These are phyloP conservation scores for Gryllus bimaculatus DNA, from an alignment of 1,140 invertebrate species.

Conservation along the genomic window DNA sequence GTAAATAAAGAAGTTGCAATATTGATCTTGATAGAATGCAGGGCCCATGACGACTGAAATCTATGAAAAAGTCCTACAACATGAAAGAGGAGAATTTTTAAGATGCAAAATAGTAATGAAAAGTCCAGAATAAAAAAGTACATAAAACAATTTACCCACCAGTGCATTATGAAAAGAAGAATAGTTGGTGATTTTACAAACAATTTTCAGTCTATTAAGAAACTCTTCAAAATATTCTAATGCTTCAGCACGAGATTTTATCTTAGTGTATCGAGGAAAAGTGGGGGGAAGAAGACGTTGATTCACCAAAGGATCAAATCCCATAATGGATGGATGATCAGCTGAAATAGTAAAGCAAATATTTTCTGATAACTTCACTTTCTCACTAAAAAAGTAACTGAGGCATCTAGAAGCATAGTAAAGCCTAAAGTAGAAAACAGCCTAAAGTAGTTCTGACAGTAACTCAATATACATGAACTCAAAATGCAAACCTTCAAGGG, in stretches of 20 bases:
- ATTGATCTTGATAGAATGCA: constrained; percentile 92
- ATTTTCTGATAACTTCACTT: neutral
- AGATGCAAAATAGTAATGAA: neutral
- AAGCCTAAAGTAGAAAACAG: no score
- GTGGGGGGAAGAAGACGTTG: constrained; percentile 90
- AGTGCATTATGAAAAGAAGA: constrained; percentile 72
- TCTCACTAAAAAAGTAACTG: no score
- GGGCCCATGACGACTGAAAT: constrained; percentile 78
- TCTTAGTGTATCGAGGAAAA: constrained; percentile 94
- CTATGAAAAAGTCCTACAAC: constrained; percentile 84
- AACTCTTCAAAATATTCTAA: constrained; percentile 77
- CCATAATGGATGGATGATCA: constrained; percentile 51
- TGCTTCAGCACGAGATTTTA: constrained; percentile 73
- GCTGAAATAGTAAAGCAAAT: constrained; percentile 34
- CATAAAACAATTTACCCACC: constrained; percentile 41
- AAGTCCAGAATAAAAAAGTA: neutral
- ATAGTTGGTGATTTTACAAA: constrained; percentile 71
- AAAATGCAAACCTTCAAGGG: no score
- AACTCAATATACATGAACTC: no score
- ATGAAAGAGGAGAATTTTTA: neutral
- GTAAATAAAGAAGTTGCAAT: constrained; percentile 72
- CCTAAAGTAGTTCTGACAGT: no score
- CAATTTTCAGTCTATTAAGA: constrained; percentile 65
- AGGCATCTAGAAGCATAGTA: no score
- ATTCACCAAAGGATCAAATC: constrained; percentile 92